A percentile compares a stretch with the other conserved stretches of the same genome.
Evolutionary conservation across 2,113 vertebrate genomes (phyloP).

Genomic region (Piprites chloris): DNA sequence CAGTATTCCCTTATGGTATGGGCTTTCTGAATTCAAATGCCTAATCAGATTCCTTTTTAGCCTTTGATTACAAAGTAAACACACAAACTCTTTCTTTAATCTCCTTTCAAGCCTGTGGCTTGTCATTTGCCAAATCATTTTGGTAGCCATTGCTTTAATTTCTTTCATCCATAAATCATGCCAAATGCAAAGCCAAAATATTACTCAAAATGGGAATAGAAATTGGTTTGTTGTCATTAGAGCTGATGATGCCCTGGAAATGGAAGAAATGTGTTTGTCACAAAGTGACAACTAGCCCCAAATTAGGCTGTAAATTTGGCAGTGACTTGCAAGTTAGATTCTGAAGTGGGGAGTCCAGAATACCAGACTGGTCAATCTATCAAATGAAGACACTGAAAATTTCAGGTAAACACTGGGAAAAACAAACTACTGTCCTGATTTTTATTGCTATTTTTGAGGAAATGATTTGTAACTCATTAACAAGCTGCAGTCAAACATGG

Average conservation of each 20-base stretch:
- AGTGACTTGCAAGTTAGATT: neutral
- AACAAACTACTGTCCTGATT: neutral
- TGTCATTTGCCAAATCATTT: neutral
- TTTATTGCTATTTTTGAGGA: neutral
- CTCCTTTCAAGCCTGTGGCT: neutral
- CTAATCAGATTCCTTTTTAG: neutral
- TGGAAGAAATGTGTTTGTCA: neutral
- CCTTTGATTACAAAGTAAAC: neutral
- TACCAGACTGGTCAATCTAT: neutral
- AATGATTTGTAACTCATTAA: neutral
- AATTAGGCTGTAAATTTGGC: neutral
- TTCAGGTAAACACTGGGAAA: neutral
- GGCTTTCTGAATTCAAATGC: neutral
- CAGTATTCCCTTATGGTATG: neutral
- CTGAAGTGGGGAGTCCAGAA: fast-evolving
- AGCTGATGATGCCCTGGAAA: neutral
- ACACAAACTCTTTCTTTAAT: neutral
- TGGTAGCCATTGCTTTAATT: neutral
- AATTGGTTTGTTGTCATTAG: neutral
- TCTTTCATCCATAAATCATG: neutral
- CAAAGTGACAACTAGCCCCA: neutral
- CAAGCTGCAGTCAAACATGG: neutral
- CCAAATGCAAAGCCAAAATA: neutral
- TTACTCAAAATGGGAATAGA: neutral
- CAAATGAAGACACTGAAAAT: neutral